Base-by-base conservation (phyloP, 2,797 vertebrate species). In the Hozukius guyotensis region DNA sequence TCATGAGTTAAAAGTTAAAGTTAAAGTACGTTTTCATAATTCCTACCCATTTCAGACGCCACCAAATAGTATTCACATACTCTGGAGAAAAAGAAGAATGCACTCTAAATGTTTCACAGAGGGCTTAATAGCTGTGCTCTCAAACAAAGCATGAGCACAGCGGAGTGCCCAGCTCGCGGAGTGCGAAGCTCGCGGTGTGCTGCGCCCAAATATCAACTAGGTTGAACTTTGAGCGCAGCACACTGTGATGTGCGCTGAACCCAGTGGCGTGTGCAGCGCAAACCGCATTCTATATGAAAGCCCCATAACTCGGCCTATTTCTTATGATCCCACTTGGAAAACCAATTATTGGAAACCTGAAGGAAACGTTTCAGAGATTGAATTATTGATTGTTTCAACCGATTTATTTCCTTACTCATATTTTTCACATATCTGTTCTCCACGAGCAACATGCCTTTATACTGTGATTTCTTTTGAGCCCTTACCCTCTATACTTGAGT, bases 301-400 rank as follows among this genome's bases (percentile, higher is more conserved):
- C 46, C 46, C 18, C 46, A 49, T 34, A 64, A 76, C 18, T 42
- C 60, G 8, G 6, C 6, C 7, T 60, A 1, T n/a, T 46, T 68
- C 7, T 7, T 46, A 2, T 64, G 29, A 63, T 71, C 18, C 31
- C 24, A 14, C 1, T 79, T 82, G 4, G 64, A 70, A 78, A 65
- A 75, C 56, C 27, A 64, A 14, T 80, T 60, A 56, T 34, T 65
- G 49, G 27, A 78, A 78, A 53, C 12, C 32, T 77, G 70, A 53
- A 55, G 16, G 18, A 49, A 61, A 56, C 2, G 20, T 65, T 75
- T 68, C 5, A 65, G 25, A 59, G 59, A 49, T 60, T 36, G 3
- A 62, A 63, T 68, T 27, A 76, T 77, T 13, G 46, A 20, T 0
- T 74, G 22, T 57, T 82, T 61, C 7, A 72, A 64, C 64, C 42